Base-by-base conservation (phyloP, 2,797 vertebrate genomes). In the Trichosurus vulpecula region DNA sequence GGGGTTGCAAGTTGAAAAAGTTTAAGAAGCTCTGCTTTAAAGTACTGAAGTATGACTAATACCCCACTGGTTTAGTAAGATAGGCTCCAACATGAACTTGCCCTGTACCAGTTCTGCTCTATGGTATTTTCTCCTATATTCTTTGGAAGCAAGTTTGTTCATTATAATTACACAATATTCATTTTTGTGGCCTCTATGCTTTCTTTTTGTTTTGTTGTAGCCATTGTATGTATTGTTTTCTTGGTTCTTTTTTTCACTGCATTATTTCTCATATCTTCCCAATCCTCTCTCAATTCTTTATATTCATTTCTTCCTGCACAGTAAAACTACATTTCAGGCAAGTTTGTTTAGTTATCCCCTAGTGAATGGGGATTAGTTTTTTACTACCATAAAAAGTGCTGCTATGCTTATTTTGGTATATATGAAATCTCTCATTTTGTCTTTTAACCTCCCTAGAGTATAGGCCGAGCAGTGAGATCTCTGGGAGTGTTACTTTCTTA, bases 221-320 rank as follows among this genome's bases (percentile, higher is more conserved):
- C 9, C 74, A 47, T 3, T 47, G 6, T 47, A 19, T 25, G 8
- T 25, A 27, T 11, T 47, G 22, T 81, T 81, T 81, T 47, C 22
- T 81, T 81, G 12, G 19, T 81, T 66, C 31, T 66, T 47, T 25
- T 81, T 47, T 25, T 81, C 41, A 81, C 6, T 27, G 2, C 19
- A 81, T 81, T 81, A 81, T 81, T 25, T 74, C 16, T 74, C n/a
- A 22, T 74, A 74, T 74, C 66, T 74, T 74, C 66, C 66, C 66
- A 74, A 0, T 3, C 52, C 25, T 96, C 29, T 96, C n/a, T 89
- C 1, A 90, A 51, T 35, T n/a, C 0, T 29, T 35, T 51, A 56
- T n/a, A 47, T 58, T 96, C 91, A 53, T 30, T 94, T 92, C 56
- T 92, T 94, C 52, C 90, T 89, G 92, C 29, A 29, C 54, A 55